phyloP scores from a whole-genome alignment of 2,888 invertebrate species.

The Pediacus dermestoides region DNA sequence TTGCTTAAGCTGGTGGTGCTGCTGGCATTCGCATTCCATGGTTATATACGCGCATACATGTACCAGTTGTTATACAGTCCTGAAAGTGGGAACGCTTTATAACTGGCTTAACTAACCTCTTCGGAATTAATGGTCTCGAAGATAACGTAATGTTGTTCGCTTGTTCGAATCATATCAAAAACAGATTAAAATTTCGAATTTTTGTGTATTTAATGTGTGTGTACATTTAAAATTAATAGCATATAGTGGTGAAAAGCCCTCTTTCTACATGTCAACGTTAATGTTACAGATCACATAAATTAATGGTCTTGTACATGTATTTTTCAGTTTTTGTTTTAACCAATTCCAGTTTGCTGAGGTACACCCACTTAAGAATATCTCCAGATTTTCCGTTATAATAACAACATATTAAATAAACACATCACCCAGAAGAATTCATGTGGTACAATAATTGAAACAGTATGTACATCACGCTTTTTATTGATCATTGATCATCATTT shows the following conservation, averaged over 20 bases:
- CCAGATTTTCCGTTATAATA: too few species aligned
- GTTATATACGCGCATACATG: constrained; percentile 34
- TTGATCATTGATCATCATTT: too few species aligned
- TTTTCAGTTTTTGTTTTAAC: constrained; percentile 41
- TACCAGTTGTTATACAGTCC: constrained; percentile 40
- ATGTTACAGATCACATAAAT: constrained; percentile 39
- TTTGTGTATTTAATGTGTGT: constrained; percentile 42
- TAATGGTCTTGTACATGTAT: constrained; percentile 35
- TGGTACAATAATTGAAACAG: too few species aligned
- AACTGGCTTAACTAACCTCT: constrained; percentile 37
- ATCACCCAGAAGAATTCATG: too few species aligned
- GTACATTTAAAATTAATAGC: constrained; percentile 42
- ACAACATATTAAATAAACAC: too few species aligned
- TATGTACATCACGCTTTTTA: too few species aligned
- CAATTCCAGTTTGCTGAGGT: constrained; percentile 35
- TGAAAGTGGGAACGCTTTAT: constrained; percentile 32
- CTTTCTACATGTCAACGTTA: constrained; percentile 25
- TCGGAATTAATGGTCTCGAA: constrained; percentile 46
- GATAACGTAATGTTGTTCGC: constrained; percentile 50
- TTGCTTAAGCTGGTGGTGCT: constrained; percentile 1
- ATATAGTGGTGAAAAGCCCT: constrained; percentile 33
- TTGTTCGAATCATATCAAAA: constrained; percentile 48
- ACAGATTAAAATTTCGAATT: constrained; percentile 45
- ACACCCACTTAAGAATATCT: not conserved
- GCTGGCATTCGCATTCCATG: constrained; percentile 28